These are phyloP conservation scores for Mastigias papua DNA, from an alignment of 30 jellyfish, hydroid and myxozoan species.

Conservation along the genomic window DNA sequence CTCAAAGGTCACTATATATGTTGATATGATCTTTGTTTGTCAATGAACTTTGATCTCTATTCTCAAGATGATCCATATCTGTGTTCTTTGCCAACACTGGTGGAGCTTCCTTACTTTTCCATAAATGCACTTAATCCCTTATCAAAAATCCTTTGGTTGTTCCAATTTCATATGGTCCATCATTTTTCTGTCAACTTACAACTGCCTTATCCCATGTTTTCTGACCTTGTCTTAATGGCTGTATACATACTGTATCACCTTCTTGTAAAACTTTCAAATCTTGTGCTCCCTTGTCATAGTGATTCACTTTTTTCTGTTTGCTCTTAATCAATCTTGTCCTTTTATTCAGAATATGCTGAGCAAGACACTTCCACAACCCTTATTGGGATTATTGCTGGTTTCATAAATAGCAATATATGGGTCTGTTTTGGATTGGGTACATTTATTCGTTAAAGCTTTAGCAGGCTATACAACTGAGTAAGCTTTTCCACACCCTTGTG, in stretches of 20 bases:
- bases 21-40: no score
- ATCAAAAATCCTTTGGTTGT: slow-evolving; percentile 1
- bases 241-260: slow-evolving; percentile 48
- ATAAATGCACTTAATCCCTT: slow-evolving; percentile 8
- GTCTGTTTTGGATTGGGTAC: slow-evolving; percentile 25
- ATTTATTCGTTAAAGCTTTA: slow-evolving; percentile 30
- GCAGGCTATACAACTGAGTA: slow-evolving; percentile 59
- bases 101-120: slow-evolving; percentile 35
- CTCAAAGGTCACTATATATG: no score
- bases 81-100: no score
- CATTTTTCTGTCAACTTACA: slow-evolving; percentile 31
- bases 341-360: slow-evolving; percentile 49
- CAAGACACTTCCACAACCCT: slow-evolving; percentile 38
- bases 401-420: slow-evolving; percentile 23
- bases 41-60: no score
- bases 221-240: slow-evolving; percentile 61
- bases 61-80: no score
- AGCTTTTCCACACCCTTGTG: slow-evolving; percentile 37
- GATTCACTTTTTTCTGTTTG: not conserved
- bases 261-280: slow-evolving; percentile 29
- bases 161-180: slow-evolving; percentile 35
- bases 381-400: slow-evolving; percentile 30
- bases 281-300: not conserved
- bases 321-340: slow-evolving; percentile 39
- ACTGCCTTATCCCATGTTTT: slow-evolving; percentile 35